These are phyloP conservation scores for Cheilosia impressa DNA, from an alignment of 2,888 invertebrate genomes.

Conservation along the genomic window DNA sequence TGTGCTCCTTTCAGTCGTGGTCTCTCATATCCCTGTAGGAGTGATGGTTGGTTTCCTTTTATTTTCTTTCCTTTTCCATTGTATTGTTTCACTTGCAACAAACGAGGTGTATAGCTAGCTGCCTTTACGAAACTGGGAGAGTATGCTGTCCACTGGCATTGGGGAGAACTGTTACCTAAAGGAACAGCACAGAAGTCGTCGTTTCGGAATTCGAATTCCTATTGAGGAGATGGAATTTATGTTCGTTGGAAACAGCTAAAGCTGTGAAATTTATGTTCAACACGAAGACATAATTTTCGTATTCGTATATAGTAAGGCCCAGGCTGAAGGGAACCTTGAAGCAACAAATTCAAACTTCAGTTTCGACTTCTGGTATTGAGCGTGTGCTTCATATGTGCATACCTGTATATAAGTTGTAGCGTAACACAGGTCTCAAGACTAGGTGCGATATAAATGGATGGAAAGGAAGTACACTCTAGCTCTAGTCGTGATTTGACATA, in stretches of 20 bases:
- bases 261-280: conserved; percentile 75
- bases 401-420: not conserved
- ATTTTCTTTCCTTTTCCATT: conserved; percentile 38
- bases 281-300: conserved; percentile 70
- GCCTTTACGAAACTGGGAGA: not conserved
- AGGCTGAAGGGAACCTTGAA: conserved; percentile 20
- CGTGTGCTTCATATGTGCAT: not conserved
- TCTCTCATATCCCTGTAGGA: conserved; percentile 62
- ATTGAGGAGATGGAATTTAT: conserved; percentile 73
- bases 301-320: conserved; percentile 27
- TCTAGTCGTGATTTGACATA: too few species aligned
- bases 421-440: too few species aligned
- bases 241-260: conserved; percentile 68
- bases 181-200: conserved; percentile 46
- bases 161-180: conserved; percentile 51
- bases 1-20: conserved; percentile 58
- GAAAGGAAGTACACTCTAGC: too few species aligned
- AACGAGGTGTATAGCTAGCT: not conserved
- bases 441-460: too few species aligned
- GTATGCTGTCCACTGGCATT: conserved; percentile 23
- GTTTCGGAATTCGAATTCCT: conserved; percentile 70
- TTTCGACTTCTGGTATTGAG: conserved; percentile 53
- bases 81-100: conserved; percentile 35
- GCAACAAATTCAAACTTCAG: conserved; percentile 48
- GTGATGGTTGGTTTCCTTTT: conserved; percentile 61